A percentile compares a stretch with the other conserved stretches of the same genome.
Evolutionary conservation across 2,888 invertebrate species (phyloP).

Genomic region (Chromoteleia sp.): DNA sequence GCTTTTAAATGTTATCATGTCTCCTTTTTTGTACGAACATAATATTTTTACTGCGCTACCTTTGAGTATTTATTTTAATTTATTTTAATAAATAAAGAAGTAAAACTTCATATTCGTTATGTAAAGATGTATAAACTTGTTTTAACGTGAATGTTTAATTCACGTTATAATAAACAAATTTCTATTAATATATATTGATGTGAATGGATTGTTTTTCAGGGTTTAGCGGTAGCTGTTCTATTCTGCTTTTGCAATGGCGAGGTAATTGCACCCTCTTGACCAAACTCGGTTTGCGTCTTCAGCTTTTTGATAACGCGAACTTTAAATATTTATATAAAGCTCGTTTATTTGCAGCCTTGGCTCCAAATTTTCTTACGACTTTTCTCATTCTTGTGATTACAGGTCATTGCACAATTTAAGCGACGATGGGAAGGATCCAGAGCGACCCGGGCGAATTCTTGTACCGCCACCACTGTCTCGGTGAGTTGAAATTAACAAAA

Average conservation of each 20-base stretch:
- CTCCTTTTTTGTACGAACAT: too few species aligned
- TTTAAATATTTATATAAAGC: conserved; percentile 38
- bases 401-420: conserved; percentile 85
- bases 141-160: too few species aligned
- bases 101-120: too few species aligned
- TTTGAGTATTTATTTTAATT: too few species aligned
- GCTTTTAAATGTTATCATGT: neutral
- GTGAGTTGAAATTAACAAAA: conserved; percentile 86
- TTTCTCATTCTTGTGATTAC: conserved; percentile 26
- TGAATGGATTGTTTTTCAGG: conserved; percentile 86
- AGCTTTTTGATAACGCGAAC: conserved; percentile 9
- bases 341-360: conserved; percentile 19
- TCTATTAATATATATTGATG: neutral
- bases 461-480: conserved; percentile 94
- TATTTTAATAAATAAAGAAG: too few species aligned
- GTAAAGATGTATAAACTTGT: too few species aligned
- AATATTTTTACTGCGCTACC: too few species aligned
- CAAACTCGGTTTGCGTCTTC: neutral
- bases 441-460: conserved; percentile 92
- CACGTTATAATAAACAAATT: too few species aligned
- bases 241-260: conserved; percentile 98
- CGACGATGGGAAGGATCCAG: conserved; percentile 90
- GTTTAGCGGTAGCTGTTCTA: conserved; percentile 95
- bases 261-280: conserved; percentile 86
- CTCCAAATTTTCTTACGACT: conserved; percentile 16